Evolutionary conservation across 2,113 vertebrate species (phyloP).

Genomic region (Myrmophylax atrothorax): DNA sequence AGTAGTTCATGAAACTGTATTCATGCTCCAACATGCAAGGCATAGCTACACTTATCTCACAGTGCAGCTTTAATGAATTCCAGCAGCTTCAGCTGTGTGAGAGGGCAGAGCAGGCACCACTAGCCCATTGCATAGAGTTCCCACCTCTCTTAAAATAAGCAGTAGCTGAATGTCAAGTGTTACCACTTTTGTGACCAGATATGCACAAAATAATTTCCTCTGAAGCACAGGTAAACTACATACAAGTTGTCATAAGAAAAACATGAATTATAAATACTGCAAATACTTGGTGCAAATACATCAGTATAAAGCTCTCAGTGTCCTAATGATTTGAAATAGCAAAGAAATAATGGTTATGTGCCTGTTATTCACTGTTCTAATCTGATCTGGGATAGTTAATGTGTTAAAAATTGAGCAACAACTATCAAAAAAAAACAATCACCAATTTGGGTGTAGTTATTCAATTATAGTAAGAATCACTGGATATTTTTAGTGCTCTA

Average conservation of each 20-base stretch:
- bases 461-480: neutral
- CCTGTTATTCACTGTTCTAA: neutral
- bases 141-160: neutral
- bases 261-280: neutral
- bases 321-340: neutral
- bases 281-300: neutral
- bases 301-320: neutral
- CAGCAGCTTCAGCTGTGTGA: neutral
- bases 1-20: neutral
- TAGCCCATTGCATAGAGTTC: neutral
- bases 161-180: neutral
- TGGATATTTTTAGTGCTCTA: neutral
- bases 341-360: neutral
- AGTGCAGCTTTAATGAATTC: neutral
- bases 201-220: neutral
- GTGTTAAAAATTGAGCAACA: neutral
- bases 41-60: accelerated
- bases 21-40: neutral
- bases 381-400: neutral
- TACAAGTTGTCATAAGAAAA: neutral
- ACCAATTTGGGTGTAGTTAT: neutral
- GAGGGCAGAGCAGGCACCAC: neutral
- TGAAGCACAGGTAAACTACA: neutral
- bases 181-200: neutral
- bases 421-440: neutral